Evolutionary conservation across 2,888 invertebrate species (phyloP).

Genomic region (Tipula lateralis): DNA sequence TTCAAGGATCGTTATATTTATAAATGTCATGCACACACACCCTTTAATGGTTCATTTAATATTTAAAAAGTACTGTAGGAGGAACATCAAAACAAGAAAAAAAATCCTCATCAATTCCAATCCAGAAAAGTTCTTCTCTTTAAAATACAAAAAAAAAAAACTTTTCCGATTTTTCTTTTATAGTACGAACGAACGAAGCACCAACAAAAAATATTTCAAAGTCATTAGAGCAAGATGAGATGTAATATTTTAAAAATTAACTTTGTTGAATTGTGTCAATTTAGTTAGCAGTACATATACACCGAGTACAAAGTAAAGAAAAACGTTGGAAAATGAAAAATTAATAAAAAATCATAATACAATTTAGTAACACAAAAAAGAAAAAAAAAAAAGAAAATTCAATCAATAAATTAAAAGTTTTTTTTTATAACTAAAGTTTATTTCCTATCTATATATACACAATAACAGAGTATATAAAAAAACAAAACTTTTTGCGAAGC

Average conservation of each 20-base stretch:
- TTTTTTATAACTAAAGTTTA: background rate
- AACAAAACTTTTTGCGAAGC: background rate
- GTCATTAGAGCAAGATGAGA: background rate
- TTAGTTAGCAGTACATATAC: background rate
- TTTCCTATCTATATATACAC: background rate
- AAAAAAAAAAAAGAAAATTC: background rate
- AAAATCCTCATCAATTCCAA: background rate
- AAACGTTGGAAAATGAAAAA: background rate
- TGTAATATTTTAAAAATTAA: slow-evolving; percentile 6
- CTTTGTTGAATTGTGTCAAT: background rate
- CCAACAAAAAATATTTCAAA: background rate
- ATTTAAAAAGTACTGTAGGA: background rate
- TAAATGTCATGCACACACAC: background rate
- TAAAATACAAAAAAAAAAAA: background rate
- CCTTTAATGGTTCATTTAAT: background rate
- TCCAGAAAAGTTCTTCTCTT: background rate
- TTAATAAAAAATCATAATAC: background rate
- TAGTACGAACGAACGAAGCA: background rate
- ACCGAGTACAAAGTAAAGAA: background rate
- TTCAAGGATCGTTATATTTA: background rate
- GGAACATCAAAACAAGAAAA: background rate
- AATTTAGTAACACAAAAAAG: background rate
- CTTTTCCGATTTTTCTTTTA: background rate
- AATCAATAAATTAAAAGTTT: slow-evolving; percentile 19
- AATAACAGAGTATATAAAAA: background rate